Evolutionary conservation across 92 coral and sea anemone species (phyloP).

Genomic region (Epizoanthus stellaris): DNA sequence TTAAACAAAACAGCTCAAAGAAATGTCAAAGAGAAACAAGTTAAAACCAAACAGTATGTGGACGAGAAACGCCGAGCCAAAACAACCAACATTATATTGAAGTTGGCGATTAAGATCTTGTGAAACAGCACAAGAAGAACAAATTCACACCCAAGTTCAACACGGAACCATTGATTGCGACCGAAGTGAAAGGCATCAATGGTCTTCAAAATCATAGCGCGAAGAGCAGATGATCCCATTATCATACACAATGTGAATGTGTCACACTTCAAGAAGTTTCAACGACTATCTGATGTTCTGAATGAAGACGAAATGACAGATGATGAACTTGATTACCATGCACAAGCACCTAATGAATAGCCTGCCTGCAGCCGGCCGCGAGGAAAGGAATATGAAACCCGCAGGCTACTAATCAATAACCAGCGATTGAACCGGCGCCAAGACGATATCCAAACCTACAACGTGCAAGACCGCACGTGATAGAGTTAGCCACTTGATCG

Average conservation of each 20-base stretch:
- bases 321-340: too few species aligned
- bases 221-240: background rate
- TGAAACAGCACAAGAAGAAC: slow-evolving; percentile 29
- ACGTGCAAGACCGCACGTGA: too few species aligned
- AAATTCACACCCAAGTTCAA: slow-evolving; percentile 7
- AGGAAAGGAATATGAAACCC: too few species aligned
- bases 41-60: slow-evolving; percentile 1
- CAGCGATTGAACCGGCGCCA: too few species aligned
- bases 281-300: background rate
- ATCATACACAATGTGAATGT: too few species aligned
- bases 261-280: too few species aligned
- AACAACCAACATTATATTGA: slow-evolving; percentile 18
- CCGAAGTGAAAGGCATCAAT: background rate
- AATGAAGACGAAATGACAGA: too few species aligned
- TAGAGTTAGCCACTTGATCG: too few species aligned
- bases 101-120: slow-evolving; percentile 33
- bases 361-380: too few species aligned
- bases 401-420: too few species aligned
- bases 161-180: slow-evolving; percentile 22
- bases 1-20: slow-evolving; percentile 2
- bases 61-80: slow-evolving; percentile 31
- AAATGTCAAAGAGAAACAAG: slow-evolving; percentile 2
- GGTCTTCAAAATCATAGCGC: background rate
- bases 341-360: too few species aligned
- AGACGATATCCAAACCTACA: too few species aligned